These are phyloP conservation scores for Cryptocephalus moraei DNA, from an alignment of 2,888 invertebrate genomes.

Conservation along the genomic window DNA sequence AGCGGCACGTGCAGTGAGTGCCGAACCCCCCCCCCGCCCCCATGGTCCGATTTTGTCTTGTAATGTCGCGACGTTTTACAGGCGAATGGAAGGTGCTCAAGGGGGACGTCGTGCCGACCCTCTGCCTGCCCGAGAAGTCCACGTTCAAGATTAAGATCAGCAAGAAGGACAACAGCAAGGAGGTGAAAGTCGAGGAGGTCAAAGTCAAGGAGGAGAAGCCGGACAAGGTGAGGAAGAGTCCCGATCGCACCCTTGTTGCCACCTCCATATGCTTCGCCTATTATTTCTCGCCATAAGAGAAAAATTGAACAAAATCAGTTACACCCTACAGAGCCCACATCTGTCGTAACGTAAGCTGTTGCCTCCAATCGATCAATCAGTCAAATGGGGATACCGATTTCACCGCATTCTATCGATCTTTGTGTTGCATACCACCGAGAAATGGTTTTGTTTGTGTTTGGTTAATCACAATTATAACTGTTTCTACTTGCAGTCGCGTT, in stretches of 20 bases:
- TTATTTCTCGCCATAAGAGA: too few species aligned
- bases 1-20: not conserved
- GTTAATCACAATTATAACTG: too few species aligned
- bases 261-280: too few species aligned
- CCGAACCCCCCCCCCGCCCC: not conserved
- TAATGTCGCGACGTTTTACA: conserved; percentile 13
- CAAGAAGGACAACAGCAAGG: conserved; percentile 13
- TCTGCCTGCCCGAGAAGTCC: conserved; percentile 12
- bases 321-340: not conserved
- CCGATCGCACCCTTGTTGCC: too few species aligned
- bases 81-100: conserved; percentile 14
- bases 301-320: not conserved
- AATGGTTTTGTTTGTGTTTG: too few species aligned
- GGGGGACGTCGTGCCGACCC: conserved; percentile 13
- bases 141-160: conserved; percentile 16
- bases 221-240: conserved; percentile 2
- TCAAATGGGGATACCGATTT: too few species aligned
- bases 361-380: too few species aligned
- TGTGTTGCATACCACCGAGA: too few species aligned
- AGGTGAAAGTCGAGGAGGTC: conserved; percentile 14
- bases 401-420: too few species aligned
- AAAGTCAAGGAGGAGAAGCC: conserved; percentile 10
- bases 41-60: conserved; percentile 3
- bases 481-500: too few species aligned
- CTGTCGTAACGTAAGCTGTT: too few species aligned